Conservation (phyloP, 2,888 invertebrate species). For the Luffia ferchaultella region DNA sequence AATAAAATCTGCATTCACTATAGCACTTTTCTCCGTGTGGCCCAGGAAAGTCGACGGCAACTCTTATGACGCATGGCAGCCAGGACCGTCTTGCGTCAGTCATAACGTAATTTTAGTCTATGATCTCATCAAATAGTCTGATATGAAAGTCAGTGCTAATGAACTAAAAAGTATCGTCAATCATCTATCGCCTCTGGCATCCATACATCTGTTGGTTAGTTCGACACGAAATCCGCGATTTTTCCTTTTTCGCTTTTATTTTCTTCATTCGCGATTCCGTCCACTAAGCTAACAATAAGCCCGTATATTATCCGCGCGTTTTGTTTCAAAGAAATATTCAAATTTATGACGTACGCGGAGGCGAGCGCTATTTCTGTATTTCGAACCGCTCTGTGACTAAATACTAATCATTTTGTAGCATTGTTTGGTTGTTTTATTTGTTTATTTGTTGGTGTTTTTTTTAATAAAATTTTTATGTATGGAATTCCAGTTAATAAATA, state of each 20-base stretch:
- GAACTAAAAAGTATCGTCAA: too few species aligned
- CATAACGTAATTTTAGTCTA: too few species aligned
- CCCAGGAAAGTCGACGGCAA: too few species aligned
- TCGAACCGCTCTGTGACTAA: not conserved
- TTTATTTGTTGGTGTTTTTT: too few species aligned
- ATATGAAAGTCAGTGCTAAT: too few species aligned
- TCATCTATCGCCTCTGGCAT: not conserved
- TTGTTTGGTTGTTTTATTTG: not conserved
- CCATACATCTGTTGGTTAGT: not conserved
- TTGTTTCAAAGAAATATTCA: slow-evolving; percentile 51
- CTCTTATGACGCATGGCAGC: too few species aligned
- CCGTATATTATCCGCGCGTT: slow-evolving; percentile 47
- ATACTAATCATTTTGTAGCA: not conserved
- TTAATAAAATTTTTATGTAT: too few species aligned
- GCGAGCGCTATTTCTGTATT: slow-evolving; percentile 6
- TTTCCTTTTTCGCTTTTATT: slow-evolving; percentile 22
- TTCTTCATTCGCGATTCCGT: slow-evolving; percentile 12
- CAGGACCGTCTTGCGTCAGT: too few species aligned
- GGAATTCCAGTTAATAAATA: too few species aligned
- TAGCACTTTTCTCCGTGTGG: too few species aligned
- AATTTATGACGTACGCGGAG: slow-evolving; percentile 52
- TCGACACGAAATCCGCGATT: slow-evolving; percentile 31
- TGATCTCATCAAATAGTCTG: too few species aligned
- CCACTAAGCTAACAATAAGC: slow-evolving; percentile 47
- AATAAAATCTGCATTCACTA: too few species aligned